Evolutionary conservation across 2,113 vertebrate genomes (phyloP).

Genomic region (Corythornis cristatus): DNA sequence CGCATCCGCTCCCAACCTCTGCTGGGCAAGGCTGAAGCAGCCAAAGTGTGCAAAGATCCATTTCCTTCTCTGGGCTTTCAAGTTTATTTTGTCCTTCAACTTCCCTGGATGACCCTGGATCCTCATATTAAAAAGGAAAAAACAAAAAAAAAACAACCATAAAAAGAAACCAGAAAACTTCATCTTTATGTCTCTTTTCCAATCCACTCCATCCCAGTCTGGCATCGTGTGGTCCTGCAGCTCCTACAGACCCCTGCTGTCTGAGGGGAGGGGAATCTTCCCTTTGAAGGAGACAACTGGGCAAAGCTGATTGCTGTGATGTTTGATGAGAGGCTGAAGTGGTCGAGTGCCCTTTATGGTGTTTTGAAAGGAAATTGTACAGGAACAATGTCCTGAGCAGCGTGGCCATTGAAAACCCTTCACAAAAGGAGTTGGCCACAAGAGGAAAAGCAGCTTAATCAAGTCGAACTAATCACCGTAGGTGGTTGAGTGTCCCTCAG

Average conservation of each 20-base stretch:
- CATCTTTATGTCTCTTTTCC: background rate
- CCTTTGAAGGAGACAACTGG: background rate
- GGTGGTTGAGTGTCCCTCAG: conserved; percentile 55
- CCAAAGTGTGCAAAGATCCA: background rate
- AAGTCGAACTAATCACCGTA: conserved; percentile 38
- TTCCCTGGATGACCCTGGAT: background rate
- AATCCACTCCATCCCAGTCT: background rate
- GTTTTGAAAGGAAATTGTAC: conserved; percentile 34
- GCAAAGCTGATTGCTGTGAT: background rate
- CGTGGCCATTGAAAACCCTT: background rate
- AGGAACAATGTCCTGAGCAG: conserved; percentile 22
- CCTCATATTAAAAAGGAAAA: background rate
- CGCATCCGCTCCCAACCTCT: background rate
- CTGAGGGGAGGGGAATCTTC: background rate
- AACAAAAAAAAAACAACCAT: too few species aligned
- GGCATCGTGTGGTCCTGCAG: background rate
- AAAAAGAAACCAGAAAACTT: background rate
- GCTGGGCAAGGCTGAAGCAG: background rate
- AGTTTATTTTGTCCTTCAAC: background rate
- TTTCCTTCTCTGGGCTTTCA: background rate
- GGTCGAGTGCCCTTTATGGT: conserved; percentile 16
- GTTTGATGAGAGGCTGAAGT: conserved; percentile 11
- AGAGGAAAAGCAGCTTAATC: conserved; percentile 67
- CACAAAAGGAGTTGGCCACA: conserved; percentile 50
- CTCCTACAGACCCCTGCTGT: background rate